phyloP scores from a whole-genome alignment of 2,797 vertebrate genomes.

The Benthosema pterotum region DNA sequence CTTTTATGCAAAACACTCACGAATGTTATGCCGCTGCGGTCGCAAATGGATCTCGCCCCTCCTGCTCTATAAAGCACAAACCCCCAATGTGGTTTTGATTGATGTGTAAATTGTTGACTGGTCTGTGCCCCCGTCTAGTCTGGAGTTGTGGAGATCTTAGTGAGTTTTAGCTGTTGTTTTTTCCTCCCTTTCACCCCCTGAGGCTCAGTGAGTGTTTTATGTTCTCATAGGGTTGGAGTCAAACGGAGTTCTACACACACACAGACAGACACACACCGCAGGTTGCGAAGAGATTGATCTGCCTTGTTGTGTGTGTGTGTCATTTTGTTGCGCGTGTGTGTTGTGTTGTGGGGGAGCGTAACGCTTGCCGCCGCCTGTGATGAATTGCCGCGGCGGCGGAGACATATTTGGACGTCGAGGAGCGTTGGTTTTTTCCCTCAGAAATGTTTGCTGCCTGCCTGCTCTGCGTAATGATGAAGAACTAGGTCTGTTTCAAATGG shows the following conservation, averaged over 20 bases:
- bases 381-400: slow-evolving; percentile 67
- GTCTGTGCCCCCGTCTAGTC: slow-evolving; percentile 65
- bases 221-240: slow-evolving; percentile 68
- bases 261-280: slow-evolving; percentile 36
- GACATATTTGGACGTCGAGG: slow-evolving; percentile 67
- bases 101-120: slow-evolving; percentile 70
- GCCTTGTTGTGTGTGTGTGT: slow-evolving; percentile 37
- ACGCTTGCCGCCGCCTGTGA: slow-evolving; percentile 54
- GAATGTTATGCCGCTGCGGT: no score
- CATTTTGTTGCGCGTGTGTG: slow-evolving; percentile 5
- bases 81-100: slow-evolving; percentile 54
- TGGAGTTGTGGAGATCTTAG: slow-evolving; percentile 62
- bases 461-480: slow-evolving; percentile 66
- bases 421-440: slow-evolving; percentile 63
- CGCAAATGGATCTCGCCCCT: no score
- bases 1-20: no score
- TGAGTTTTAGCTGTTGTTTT: slow-evolving; percentile 37
- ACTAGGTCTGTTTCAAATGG: slow-evolving; percentile 52
- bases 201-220: slow-evolving; percentile 65
- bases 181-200: slow-evolving; percentile 32
- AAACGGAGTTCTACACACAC: slow-evolving; percentile 62
- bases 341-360: slow-evolving; percentile 32
- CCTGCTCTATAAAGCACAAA: no score
- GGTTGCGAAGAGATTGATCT: slow-evolving; percentile 66
- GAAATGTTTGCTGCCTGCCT: slow-evolving; percentile 55